phyloP scores from a whole-genome alignment of 2,797 vertebrate species.

The Protosalanx chinensis region DNA sequence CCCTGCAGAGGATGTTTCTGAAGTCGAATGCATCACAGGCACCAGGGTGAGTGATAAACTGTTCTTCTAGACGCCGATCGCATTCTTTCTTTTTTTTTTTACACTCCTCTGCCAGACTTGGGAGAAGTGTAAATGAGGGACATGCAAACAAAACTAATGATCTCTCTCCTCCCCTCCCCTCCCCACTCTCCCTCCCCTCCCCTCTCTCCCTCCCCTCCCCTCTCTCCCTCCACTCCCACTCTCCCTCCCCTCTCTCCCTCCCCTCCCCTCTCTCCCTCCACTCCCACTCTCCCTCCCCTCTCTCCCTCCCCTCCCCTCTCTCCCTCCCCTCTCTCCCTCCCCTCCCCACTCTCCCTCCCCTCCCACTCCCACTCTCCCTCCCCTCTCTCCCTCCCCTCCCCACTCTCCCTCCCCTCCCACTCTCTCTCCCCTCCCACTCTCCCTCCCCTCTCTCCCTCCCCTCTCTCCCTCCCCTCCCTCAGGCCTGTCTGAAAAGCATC shows the following conservation, averaged over 20 bases:
- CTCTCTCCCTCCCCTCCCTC: slow-evolving; percentile 33
- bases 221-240: too few species aligned
- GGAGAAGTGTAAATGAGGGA: slow-evolving; percentile 60
- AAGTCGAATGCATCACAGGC: slow-evolving; percentile 36
- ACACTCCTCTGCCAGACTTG: slow-evolving; percentile 38
- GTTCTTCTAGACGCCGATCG: slow-evolving; percentile 31
- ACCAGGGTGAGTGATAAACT: slow-evolving; percentile 51
- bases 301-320: slow-evolving; percentile 30
- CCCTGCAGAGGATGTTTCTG: slow-evolving; percentile 35
- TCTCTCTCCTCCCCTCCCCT: slow-evolving; percentile 48
- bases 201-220: slow-evolving; percentile 2
- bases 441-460: slow-evolving; percentile 46
- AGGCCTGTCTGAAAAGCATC: slow-evolving; percentile 40
- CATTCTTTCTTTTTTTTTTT: slow-evolving; percentile 29
- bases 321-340: slow-evolving; percentile 41
- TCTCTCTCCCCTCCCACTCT: too few species aligned
- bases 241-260: slow-evolving; percentile 47
- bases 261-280: slow-evolving; percentile 12
- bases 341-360: too few species aligned
- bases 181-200: too few species aligned
- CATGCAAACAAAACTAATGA: slow-evolving; percentile 67
- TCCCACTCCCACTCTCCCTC: too few species aligned
- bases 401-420: too few species aligned
- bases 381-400: slow-evolving; percentile 42
- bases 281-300: slow-evolving; percentile 18